A percentile compares a stretch with the other conserved stretches of the same genome.
phyloP scores from a whole-genome alignment of 2,888 invertebrate genomes.

The Rhodophaea formosa region DNA sequence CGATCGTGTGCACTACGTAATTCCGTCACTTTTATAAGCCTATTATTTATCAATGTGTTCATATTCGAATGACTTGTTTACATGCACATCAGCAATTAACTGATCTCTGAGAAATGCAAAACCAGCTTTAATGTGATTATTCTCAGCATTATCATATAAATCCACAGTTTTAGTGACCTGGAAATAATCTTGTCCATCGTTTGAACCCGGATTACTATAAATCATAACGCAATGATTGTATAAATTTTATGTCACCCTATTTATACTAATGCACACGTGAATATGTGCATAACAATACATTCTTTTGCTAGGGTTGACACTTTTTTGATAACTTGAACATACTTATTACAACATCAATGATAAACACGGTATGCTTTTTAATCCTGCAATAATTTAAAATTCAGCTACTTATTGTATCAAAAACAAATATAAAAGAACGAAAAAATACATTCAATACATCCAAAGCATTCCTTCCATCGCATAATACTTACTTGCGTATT shows the following conservation, averaged over 20 bases:
- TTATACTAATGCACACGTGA: neutral
- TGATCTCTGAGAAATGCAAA: neutral
- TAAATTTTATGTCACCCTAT: neutral
- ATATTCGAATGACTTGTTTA: neutral
- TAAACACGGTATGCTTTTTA: too few relatives aligned
- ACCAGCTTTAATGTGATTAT: slow-evolving; percentile 2
- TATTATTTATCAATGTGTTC: neutral
- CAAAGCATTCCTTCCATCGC: neutral
- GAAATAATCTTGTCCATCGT: neutral
- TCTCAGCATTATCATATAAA: slow-evolving; percentile 3
- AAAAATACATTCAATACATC: too few relatives aligned
- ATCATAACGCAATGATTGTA: neutral
- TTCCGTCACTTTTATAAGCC: neutral
- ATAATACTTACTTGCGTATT: neutral
- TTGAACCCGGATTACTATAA: neutral
- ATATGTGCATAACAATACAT: neutral
- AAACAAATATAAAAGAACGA: too few relatives aligned
- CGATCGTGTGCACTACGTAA: too few relatives aligned
- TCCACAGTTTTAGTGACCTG: neutral
- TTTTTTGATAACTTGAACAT: too few relatives aligned
- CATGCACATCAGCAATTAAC: neutral
- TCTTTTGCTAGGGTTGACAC: neutral
- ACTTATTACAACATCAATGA: too few relatives aligned
- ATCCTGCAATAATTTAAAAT: too few relatives aligned
- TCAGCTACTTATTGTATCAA: too few relatives aligned